A percentile compares a stretch with the other conserved stretches of the same genome.
Evolutionary conservation across 2,888 invertebrate species (phyloP).

Genomic region (Ennomos erosarius): DNA sequence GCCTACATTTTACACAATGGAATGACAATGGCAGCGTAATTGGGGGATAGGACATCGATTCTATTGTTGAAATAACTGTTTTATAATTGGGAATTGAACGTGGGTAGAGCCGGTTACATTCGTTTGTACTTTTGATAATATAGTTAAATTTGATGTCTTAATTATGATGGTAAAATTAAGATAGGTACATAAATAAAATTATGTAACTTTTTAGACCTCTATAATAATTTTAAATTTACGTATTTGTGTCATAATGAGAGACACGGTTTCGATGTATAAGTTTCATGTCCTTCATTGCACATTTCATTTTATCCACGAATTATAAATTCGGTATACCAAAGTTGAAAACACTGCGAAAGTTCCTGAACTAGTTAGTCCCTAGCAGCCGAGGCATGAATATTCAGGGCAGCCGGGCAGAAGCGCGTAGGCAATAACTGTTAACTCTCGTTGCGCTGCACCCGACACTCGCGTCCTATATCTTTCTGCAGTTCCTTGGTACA

Average conservation of each 20-base stretch:
- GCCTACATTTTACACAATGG: slow-evolving; percentile 27
- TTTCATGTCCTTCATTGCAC: too few species aligned
- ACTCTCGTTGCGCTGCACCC: slow-evolving; percentile 65
- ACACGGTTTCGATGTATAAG: too few species aligned
- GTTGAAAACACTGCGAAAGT: slow-evolving; percentile 53
- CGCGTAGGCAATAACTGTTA: slow-evolving; percentile 76
- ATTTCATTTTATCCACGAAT: neutral
- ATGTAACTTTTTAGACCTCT: neutral
- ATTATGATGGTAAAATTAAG: neutral
- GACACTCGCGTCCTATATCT: slow-evolving; percentile 55
- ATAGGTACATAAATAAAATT: neutral
- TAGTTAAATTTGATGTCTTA: neutral
- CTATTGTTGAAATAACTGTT: slow-evolving; percentile 34
- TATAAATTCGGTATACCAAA: slow-evolving; percentile 22
- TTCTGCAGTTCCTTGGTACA: slow-evolving; percentile 34
- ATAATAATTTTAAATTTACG: too few species aligned
- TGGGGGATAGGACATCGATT: slow-evolving; percentile 39
- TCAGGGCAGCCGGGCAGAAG: slow-evolving; percentile 62
- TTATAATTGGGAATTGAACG: slow-evolving; percentile 34
- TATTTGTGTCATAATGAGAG: too few species aligned
- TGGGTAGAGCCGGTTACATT: slow-evolving; percentile 9
- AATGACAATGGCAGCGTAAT: slow-evolving; percentile 41
- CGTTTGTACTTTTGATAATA: neutral
- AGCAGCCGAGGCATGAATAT: slow-evolving; percentile 72
- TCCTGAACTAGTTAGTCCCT: slow-evolving; percentile 55